Base-by-base conservation (phyloP, 2,888 invertebrate genomes). In the Drosophila demipolita region DNA sequence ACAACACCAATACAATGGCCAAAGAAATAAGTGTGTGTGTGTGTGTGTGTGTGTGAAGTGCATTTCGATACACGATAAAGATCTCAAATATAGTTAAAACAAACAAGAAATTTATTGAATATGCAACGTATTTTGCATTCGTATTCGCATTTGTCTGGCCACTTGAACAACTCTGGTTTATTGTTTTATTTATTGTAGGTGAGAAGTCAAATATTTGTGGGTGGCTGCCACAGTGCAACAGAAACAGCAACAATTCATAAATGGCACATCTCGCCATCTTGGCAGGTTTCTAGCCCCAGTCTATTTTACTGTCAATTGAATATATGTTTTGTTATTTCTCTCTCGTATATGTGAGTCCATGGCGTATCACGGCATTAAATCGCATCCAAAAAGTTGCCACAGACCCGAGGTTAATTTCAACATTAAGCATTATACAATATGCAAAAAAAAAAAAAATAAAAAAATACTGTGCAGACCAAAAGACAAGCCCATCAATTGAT, bases 71-170 rank as follows among this genome's bases (percentile, higher is more conserved):
- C 58, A 75, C 76, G 87, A 87, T 87, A 87, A 87, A 87, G 87
- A 87, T 87, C 87, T 87, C 87, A 87, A 87, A 87, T 83, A 85
- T 88, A 86, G 88, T 88, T 87, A 87, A 89, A 87, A 87, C 89
- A 87, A 87, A 89, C 87, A 87, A 87, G 87, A 87, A 87, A 89
- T 87, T 87, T 87, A 87, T 87, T 87, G 89, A 87, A 87, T 87
- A 89, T 89, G 89, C 84, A 89, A 78, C 75, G 82, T 81, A 78
- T 71, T 68, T 81, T 76, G 78, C 78, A 78, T 78, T 73, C 80
- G 80, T 68, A 72, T 79, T 82, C 80, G 82, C 86, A 80, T 85
- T 86, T 86, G 80, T 68, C 48, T 75, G 78, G 67, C 81, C 80
- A 86, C 77, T 78, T 75, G 82, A 73, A 82, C 83, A 83, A 81